Evolutionary conservation across 2,797 vertebrate species (phyloP).

Genomic region (Alouatta caraya): DNA sequence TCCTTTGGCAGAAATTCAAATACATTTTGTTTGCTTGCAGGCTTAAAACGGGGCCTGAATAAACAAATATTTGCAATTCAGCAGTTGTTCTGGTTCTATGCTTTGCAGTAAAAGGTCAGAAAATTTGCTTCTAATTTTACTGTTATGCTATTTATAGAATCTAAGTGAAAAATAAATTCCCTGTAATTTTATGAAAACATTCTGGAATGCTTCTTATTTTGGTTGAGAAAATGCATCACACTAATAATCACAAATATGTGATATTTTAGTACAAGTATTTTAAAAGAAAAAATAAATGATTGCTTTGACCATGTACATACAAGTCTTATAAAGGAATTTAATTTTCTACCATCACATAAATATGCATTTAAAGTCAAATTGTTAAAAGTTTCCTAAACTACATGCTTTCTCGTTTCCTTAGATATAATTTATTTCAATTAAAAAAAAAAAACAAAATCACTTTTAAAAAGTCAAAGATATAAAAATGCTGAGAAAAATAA

Average conservation of each 20-base stretch:
- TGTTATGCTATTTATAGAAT: slow-evolving; percentile 46
- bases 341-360: background rate
- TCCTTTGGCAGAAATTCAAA: slow-evolving; percentile 69
- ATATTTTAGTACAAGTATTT: background rate
- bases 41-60: slow-evolving; percentile 63
- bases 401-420: background rate
- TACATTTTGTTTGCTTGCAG: slow-evolving; percentile 56
- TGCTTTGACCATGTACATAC: background rate
- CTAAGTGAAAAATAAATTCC: slow-evolving; percentile 49
- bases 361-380: background rate
- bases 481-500: background rate
- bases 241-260: slow-evolving; percentile 1
- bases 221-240: background rate
- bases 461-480: background rate
- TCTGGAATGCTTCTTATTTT: slow-evolving; percentile 15
- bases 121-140: slow-evolving; percentile 66
- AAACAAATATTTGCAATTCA: slow-evolving; percentile 79
- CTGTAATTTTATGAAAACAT: slow-evolving; percentile 28
- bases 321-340: background rate
- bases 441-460: background rate
- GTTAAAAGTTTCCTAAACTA: background rate
- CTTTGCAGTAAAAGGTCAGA: slow-evolving; percentile 66
- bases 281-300: background rate
- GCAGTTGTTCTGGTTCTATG: slow-evolving; percentile 49
- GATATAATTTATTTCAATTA: slow-evolving; percentile 1